phyloP scores from a whole-genome alignment of 2,888 invertebrate species.

The Apotomis betuletana region DNA sequence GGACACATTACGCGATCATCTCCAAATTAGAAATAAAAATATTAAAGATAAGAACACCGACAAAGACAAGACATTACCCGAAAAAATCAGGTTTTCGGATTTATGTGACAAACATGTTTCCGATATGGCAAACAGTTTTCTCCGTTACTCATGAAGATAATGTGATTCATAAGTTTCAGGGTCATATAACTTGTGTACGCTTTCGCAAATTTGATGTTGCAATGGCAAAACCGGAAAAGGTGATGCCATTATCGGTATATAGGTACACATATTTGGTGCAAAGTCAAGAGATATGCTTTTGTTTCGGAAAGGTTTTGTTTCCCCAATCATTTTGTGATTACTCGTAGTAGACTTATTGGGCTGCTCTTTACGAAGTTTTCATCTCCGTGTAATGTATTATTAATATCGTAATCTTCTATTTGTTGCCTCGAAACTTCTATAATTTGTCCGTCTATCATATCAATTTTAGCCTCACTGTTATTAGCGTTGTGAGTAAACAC shows the following conservation, averaged over 20 bases:
- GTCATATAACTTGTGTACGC: slow-evolving; percentile 8
- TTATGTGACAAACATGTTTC: slow-evolving; percentile 27
- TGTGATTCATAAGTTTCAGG: slow-evolving; percentile 36
- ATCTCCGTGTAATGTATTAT: not conserved
- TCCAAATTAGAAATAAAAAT: not conserved
- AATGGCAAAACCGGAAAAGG: slow-evolving; percentile 20
- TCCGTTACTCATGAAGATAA: slow-evolving; percentile 31
- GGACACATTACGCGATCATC: not conserved
- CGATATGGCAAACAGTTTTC: slow-evolving; percentile 24
- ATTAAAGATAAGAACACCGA: slow-evolving; percentile 1
- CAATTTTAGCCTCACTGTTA: not conserved
- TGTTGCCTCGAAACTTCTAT: not conserved
- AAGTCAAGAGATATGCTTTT: not conserved
- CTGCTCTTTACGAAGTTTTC: not conserved
- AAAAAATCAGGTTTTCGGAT: slow-evolving; percentile 11
- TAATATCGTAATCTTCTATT: not conserved
- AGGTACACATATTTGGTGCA: not conserved
- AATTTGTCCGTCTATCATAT: not conserved
- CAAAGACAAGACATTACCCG: not conserved
- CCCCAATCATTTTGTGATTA: too few relatives aligned
- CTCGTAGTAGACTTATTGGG: not conserved
- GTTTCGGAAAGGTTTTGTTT: not conserved
- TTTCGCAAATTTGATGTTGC: slow-evolving; percentile 33
- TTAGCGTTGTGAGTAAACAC: slow-evolving; percentile 25
- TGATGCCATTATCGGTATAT: not conserved